A percentile compares a stretch with the other conserved stretches of the same genome.
phyloP scores from a whole-genome alignment of 2,888 invertebrate genomes.

The Philopedon plagiatum region DNA sequence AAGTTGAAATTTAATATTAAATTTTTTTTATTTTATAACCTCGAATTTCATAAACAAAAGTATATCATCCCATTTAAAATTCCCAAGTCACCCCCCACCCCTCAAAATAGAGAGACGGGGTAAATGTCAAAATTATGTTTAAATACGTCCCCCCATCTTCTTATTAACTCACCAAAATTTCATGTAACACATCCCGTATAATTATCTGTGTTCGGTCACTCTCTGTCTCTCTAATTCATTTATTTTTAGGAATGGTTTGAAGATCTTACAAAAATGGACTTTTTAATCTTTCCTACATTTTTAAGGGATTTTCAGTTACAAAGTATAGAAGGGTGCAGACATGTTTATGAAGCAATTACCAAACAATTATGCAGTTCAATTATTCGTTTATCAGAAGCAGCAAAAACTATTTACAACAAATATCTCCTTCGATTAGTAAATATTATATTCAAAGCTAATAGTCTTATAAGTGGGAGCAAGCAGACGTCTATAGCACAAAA shows the following conservation, averaged over 20 bases:
- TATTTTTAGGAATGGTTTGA: slow-evolving; percentile 28
- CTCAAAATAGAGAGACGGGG: too few species aligned
- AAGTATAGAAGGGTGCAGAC: background rate
- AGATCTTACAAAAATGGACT: slow-evolving; percentile 12
- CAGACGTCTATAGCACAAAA: background rate
- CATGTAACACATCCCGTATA: too few species aligned
- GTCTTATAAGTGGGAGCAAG: background rate
- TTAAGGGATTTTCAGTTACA: background rate
- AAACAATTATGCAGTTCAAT: slow-evolving; percentile 18
- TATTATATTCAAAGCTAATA: slow-evolving; percentile 18
- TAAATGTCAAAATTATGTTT: too few species aligned
- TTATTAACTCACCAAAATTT: too few species aligned
- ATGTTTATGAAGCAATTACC: slow-evolving; percentile 4
- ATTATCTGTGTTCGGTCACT: too few species aligned
- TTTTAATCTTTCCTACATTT: slow-evolving; percentile 21
- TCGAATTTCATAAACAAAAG: too few species aligned
- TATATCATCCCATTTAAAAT: too few species aligned
- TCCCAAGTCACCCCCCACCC: too few species aligned
- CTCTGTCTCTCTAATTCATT: background rate
- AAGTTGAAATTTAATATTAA: too few species aligned
- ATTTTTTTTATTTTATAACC: too few species aligned
- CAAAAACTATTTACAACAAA: slow-evolving; percentile 4
- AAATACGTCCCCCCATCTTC: too few species aligned
- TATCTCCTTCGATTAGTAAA: slow-evolving; percentile 9
- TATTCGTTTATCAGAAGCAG: background rate